A percentile compares a stretch with the other conserved stretches of the same genome.
phyloP scores from a whole-genome alignment of 2,113 vertebrate species.

The Phalacrocorax pelagicus region DNA sequence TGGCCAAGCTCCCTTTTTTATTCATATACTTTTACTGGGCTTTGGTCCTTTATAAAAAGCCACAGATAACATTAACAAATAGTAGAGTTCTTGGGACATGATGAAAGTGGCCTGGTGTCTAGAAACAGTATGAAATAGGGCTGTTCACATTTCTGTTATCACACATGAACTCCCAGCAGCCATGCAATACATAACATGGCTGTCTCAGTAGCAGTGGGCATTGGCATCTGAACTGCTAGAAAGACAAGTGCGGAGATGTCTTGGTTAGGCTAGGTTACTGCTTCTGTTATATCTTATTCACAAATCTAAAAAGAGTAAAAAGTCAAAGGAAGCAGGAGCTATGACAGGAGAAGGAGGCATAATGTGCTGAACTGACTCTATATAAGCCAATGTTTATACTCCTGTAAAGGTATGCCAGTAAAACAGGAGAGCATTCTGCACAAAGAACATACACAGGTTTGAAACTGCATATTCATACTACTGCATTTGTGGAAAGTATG shows the following conservation, averaged over 20 bases:
- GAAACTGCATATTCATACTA: neutral
- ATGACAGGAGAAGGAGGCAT: neutral
- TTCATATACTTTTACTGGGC: neutral
- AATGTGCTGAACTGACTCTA: neutral
- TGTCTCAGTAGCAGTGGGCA: neutral
- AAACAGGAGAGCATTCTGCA: neutral
- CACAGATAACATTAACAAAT: neutral
- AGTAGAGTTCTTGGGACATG: neutral
- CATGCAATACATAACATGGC: fast-evolving
- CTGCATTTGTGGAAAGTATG: neutral
- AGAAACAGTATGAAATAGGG: neutral
- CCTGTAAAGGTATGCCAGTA: neutral
- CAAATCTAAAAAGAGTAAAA: neutral
- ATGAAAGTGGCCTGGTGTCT: neutral
- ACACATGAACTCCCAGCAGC: neutral
- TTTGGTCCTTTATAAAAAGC: neutral
- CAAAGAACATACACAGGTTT: neutral
- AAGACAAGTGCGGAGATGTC: neutral
- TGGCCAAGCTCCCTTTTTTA: neutral
- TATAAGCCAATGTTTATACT: neutral
- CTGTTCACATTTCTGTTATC: neutral
- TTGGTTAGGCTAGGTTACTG: neutral
- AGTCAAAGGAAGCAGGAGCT: neutral
- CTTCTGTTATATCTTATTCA: neutral
- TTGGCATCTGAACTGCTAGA: neutral